A percentile compares a stretch with the other conserved stretches of the same genome.
Conservation (phyloP, 2,888 invertebrate species). For the Drosophila peninsularis region DNA sequence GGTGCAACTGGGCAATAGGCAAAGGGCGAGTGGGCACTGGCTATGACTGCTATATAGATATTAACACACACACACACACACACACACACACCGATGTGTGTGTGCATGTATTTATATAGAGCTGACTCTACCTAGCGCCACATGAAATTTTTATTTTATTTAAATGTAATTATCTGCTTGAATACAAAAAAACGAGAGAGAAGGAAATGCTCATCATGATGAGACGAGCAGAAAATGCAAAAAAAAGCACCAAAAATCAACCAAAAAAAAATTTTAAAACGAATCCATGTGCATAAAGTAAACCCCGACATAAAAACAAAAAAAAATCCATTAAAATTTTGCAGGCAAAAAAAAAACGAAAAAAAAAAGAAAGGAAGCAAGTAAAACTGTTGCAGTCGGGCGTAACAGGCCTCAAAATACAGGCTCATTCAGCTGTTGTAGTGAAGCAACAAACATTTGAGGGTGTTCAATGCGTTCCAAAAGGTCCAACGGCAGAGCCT, state of each 20-base stretch:
- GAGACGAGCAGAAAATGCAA: conserved; percentile 44
- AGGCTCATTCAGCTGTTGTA: neutral
- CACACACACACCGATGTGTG: neutral
- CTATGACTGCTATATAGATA: conserved; percentile 2
- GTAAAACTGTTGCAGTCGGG: conserved; percentile 3
- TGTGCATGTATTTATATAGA: conserved; percentile 6
- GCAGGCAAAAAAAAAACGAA: conserved; percentile 60
- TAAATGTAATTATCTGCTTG: conserved; percentile 85
- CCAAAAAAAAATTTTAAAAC: conserved; percentile 26
- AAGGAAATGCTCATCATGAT: conserved; percentile 81
- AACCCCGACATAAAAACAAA: conserved; percentile 52
- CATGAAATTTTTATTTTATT: conserved; percentile 85
- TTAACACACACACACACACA: neutral
- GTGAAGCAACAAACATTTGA: neutral
- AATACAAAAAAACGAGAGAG: conserved; percentile 81
- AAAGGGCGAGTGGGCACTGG: neutral
- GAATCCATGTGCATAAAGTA: conserved; percentile 59
- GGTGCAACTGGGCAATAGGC: neutral
- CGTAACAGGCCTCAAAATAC: neutral
- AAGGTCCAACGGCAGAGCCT: neutral
- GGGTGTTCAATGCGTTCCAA: no score
- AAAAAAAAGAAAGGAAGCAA: conserved; percentile 47
- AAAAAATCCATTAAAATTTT: conserved; percentile 70
- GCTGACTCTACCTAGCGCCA: conserved; percentile 50
- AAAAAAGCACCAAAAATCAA: conserved; percentile 17